These are phyloP conservation scores for Drosophila dunni DNA, from an alignment of 1,140 invertebrate species.

Conservation along the genomic window DNA sequence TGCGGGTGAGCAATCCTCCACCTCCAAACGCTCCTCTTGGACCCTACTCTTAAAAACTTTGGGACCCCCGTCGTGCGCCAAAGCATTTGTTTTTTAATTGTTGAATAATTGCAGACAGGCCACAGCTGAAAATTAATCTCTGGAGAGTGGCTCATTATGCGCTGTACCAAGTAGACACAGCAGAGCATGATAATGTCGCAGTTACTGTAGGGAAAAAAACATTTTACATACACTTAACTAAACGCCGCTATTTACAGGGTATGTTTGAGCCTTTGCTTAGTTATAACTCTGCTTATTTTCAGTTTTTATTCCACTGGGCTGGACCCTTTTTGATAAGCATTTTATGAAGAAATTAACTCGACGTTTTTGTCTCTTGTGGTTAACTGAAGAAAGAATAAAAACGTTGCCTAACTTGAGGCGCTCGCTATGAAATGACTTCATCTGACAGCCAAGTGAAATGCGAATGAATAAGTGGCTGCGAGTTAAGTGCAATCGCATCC, in stretches of 20 bases:
- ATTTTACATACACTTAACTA: conserved; percentile 1
- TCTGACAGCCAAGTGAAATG: conserved; percentile 28
- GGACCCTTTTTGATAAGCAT: conserved; percentile 40
- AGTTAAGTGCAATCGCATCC: conserved; percentile 6
- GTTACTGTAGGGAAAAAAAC: background rate
- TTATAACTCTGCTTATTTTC: background rate
- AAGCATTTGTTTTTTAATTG: conserved; percentile 73
- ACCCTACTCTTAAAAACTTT: conserved; percentile 5
- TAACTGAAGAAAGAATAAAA: conserved; percentile 8
- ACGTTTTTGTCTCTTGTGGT: background rate
- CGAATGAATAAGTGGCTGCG: background rate
- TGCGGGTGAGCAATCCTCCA: background rate
- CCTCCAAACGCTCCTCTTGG: background rate
- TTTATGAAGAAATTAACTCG: conserved; percentile 30
- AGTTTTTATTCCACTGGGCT: conserved; percentile 1
- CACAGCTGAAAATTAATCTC: conserved; percentile 36
- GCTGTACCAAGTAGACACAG: background rate
- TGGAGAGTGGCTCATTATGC: conserved; percentile 17
- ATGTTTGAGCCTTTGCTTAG: background rate
- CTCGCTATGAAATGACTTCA: conserved; percentile 25
- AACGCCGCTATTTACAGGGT: background rate
- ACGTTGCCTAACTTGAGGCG: conserved; percentile 28
- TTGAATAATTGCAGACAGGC: conserved; percentile 65
- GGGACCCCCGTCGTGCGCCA: conserved; percentile 17
- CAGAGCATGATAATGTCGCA: background rate